These are phyloP conservation scores for Talpa occidentalis DNA, from an alignment of 2,113 vertebrate species.

Conservation along the genomic window DNA sequence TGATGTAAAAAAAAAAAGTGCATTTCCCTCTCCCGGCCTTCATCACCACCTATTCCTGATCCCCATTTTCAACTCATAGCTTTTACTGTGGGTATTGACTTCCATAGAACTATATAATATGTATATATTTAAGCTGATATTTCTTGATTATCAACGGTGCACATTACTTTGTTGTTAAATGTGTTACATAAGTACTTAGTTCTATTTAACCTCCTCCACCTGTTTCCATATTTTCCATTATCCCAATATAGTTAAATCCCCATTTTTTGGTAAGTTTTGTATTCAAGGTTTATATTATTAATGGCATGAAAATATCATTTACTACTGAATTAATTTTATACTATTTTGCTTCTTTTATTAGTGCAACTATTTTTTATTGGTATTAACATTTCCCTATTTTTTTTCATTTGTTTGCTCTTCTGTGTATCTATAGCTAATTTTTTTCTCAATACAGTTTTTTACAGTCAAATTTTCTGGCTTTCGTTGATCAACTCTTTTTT, in stretches of 20 bases:
- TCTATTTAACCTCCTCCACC: background rate
- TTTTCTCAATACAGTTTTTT: conserved; percentile 21
- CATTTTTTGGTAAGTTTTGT: background rate
- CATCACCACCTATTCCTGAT: background rate
- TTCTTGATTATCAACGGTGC: background rate
- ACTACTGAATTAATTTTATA: background rate
- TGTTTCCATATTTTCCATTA: background rate
- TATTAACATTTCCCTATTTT: no score
- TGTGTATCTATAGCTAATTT: conserved; percentile 1
- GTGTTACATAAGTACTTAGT: background rate
- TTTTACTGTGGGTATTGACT: background rate
- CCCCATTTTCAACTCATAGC: background rate
- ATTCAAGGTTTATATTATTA: conserved; percentile 6
- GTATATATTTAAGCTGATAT: background rate
- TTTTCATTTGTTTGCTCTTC: background rate
- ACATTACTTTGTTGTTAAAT: conserved; percentile 19
- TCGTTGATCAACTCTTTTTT: no score
- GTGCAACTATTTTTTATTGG: background rate
- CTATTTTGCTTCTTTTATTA: background rate
- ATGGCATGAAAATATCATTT: conserved; percentile 17
- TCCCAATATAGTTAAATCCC: background rate
- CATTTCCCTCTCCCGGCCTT: background rate
- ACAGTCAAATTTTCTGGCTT: no score
- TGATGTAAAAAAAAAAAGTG: background rate
- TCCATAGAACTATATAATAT: background rate